Base-by-base conservation (phyloP, 2,113 vertebrate genomes). In the Pampusana beccarii region DNA sequence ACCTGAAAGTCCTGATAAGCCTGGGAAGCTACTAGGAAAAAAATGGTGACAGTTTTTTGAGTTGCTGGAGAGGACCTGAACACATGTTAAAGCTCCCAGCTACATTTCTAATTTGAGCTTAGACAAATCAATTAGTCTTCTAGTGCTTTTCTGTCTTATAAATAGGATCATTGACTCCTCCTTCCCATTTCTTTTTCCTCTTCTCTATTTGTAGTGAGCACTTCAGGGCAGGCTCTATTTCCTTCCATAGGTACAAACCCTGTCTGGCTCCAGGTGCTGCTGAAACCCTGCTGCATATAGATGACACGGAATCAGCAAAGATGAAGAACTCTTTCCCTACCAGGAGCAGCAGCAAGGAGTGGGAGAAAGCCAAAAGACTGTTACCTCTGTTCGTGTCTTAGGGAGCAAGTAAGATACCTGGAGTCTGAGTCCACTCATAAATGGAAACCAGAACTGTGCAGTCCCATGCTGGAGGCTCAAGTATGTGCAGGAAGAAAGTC, bases 401-500 rank as follows among this genome's bases (percentile, higher is more conserved):
- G 12, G 44, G 24, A 67, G 20, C 24, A 61, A 81, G 29, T 92
- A 80, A 98, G 95, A 53, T 79, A 91, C 85, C 97, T 98, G 72
- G n/a, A 17, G 61, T 80, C 58, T 13, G 96, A 97, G 12, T 75
- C 94, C 13, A 92, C 94, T 98, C 97, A 50, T 97, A 98, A 66
- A 98, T 91, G 54, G 97, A 98, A 48, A 98, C 80, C 11, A 88
- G 77, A 56, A 98, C 96, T 54, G 91, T 92, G 77, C 98, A 98
- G 66, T 97, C 95, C 58, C 95, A 95, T 5, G 97, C 82, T 9
- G 94, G 92, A 53, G 89, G 74, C 75, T 98, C 96, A 15, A 97
- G 97, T 31, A 98, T 80, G 44, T 95, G 80, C 93, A 99, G 98
- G 34, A 98, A 93, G 70, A 98, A 89, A 62, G 98, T 97, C 86